Base-by-base conservation (phyloP, 2,888 invertebrate species). In the Phalera bucephala region DNA sequence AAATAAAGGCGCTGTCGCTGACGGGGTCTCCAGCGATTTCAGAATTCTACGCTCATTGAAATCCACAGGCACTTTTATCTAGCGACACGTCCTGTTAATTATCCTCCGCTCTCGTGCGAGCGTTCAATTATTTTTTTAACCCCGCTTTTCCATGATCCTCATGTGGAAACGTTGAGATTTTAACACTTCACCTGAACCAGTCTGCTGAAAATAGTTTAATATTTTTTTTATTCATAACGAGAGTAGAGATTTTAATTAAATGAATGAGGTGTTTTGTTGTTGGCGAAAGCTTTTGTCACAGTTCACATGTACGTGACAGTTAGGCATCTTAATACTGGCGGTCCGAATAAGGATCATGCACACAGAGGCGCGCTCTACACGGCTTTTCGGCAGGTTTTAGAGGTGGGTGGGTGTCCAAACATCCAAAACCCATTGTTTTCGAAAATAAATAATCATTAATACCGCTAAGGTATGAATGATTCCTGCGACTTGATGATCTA, bases 41-140 rank as follows among this genome's bases (percentile, higher is more conserved):
- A 68, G 76, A 66, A 72, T 71, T 73, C 70, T 66, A 61, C 62
- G 68, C 79, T 75, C 80, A 81, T 84, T 83, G 82, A 80, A 80
- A 82, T 78, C 81, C 74, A 70, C 72, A 71, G 78, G 67, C 87
- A 81, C 80, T 85, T 82, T 83, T 80, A 87, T 86, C 83, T 75
- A 64, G 75, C 82, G 80, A 87, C 86, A 86, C 85, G 87, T 84
- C 83, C 83, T 87, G 86, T 88, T 89, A 88, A 89, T 89, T 87
- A 88, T 87, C 80, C 77, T 54, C 73, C 81, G 79, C 86, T 80
- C 86, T 82, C 79, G 63, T 64, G 74, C 72, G 81, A 79, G 81
- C 72, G 84, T 84, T 86, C 83, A 87, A 85, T 87, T 88, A 82
- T 85, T 86, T 79, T 76, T 83, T 70, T 22, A 17, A 17, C 55